These are phyloP conservation scores for Chalcosyrphus nemorum DNA, from an alignment of 2,888 invertebrate genomes.

Conservation along the genomic window DNA sequence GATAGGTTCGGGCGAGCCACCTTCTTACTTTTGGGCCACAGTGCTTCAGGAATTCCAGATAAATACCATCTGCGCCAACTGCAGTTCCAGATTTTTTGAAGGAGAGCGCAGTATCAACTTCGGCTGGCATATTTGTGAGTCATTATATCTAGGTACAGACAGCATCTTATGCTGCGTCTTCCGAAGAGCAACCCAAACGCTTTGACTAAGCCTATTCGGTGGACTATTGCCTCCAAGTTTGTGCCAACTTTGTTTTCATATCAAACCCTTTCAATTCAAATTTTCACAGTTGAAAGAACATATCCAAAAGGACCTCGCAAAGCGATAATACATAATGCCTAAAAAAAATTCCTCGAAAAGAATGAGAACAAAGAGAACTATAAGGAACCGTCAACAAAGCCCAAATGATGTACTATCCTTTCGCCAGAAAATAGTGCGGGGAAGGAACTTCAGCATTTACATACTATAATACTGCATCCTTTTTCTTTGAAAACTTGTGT, in stretches of 20 bases:
- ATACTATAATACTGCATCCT: conserved; percentile 9
- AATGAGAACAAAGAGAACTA: neutral
- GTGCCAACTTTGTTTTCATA: neutral
- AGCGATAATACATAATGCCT: neutral
- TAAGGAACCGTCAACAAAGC: neutral
- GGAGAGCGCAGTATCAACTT: too few relatives aligned
- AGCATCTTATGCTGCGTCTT: too few relatives aligned
- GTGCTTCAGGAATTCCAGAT: too few relatives aligned
- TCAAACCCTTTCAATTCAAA: neutral
- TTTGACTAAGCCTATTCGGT: too few relatives aligned
- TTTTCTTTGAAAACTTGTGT: conserved; percentile 55
- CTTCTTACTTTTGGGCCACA: too few relatives aligned
- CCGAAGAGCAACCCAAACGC: too few relatives aligned
- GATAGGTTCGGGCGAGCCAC: too few relatives aligned
- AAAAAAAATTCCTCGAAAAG: neutral
- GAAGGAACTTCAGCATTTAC: conserved; percentile 9
- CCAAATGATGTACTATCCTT: neutral
- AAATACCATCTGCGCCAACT: too few relatives aligned
- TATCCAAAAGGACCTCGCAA: neutral
- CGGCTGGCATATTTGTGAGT: too few relatives aligned
- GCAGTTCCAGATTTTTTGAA: too few relatives aligned
- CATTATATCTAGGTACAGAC: too few relatives aligned
- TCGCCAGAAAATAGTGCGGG: neutral
- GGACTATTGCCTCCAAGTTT: too few relatives aligned
- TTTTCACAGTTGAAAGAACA: neutral